Conservation (phyloP, 2,797 vertebrate genomes). For the Thunnus albacares region DNA sequence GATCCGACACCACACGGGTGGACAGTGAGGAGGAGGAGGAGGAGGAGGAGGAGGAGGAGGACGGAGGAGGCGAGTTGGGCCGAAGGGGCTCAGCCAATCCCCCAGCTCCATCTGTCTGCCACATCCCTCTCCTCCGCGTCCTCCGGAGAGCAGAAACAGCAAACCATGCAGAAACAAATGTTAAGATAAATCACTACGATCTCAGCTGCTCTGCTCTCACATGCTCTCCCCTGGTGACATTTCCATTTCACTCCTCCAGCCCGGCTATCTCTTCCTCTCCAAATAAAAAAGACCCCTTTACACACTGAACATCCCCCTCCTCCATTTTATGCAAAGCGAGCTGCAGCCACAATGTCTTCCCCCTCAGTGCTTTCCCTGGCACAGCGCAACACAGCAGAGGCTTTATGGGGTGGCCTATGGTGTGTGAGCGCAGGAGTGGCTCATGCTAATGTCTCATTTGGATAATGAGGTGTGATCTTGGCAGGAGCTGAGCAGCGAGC, state of each 20-base stretch:
- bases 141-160: conserved; percentile 78
- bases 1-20: conserved; percentile 63
- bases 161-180: conserved; percentile 81
- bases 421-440: conserved; percentile 51
- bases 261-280: conserved; percentile 47
- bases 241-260: conserved; percentile 76
- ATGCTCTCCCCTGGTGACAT: conserved; percentile 74
- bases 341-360: conserved; percentile 45
- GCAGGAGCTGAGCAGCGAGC: conserved; percentile 63
- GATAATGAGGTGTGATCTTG: conserved; percentile 85
- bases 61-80: conserved; percentile 55
- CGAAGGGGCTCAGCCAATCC: conserved; percentile 69
- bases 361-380: conserved; percentile 59
- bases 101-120: conserved; percentile 74
- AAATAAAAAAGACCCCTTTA: conserved; percentile 31
- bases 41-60: conserved; percentile 31
- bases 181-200: conserved; percentile 81
- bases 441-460: conserved; percentile 85
- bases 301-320: conserved; percentile 36
- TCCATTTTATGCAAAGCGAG: conserved; percentile 60
- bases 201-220: conserved; percentile 72
- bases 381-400: conserved; percentile 43
- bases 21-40: conserved; percentile 46
- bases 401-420: conserved; percentile 63
- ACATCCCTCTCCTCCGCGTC: conserved; percentile 73